phyloP scores from a whole-genome alignment of 2,113 vertebrate species.

The Pteruthius melanotis region DNA sequence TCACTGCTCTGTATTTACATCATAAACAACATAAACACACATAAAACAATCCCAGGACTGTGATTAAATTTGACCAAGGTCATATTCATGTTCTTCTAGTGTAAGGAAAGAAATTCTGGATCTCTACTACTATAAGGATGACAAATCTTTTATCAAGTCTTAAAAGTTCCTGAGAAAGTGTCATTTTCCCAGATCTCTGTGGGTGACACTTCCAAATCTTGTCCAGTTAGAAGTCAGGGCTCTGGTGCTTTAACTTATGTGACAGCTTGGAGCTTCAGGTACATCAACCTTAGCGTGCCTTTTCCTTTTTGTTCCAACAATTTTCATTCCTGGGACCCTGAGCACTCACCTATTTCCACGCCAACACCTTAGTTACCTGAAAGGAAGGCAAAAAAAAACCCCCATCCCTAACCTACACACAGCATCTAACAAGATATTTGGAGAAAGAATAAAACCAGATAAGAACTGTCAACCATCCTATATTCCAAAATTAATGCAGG shows the following conservation, averaged over 20 bases:
- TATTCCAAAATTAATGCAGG: accelerated
- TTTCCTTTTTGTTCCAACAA: not conserved
- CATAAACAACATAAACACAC: conserved; percentile 12
- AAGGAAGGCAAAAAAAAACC: not conserved
- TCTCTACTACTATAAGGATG: not conserved
- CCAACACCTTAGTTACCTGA: not conserved
- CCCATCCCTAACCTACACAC: not conserved
- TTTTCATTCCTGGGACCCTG: not conserved
- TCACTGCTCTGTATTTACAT: not conserved
- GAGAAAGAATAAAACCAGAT: not conserved
- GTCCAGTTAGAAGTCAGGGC: not conserved
- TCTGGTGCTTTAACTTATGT: not conserved
- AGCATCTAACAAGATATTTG: not conserved
- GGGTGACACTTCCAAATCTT: not conserved
- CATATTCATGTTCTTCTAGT: not conserved
- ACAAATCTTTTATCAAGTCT: not conserved
- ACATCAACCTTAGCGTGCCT: not conserved
- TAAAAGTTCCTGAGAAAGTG: not conserved
- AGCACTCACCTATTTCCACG: not conserved
- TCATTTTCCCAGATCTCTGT: not conserved
- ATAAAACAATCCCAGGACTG: not conserved
- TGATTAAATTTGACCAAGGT: not conserved
- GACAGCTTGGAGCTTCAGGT: not conserved
- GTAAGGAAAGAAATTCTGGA: not conserved
- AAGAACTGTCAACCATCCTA: not conserved